phyloP scores from a whole-genome alignment of 2,888 invertebrate genomes.

The Sycophila texana region DNA sequence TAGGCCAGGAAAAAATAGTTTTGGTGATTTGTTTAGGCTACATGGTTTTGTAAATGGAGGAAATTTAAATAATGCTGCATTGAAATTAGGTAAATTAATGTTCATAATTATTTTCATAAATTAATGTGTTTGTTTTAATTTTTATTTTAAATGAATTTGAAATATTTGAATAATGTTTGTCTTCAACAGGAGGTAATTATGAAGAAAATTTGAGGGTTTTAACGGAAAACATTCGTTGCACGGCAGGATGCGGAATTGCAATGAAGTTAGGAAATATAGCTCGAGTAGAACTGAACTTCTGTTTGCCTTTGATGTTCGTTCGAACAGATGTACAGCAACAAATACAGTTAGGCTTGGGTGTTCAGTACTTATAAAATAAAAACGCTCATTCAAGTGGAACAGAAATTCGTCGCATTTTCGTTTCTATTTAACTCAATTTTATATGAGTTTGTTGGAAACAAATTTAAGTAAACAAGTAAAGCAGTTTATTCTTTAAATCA shows the following conservation, averaged over 20 bases:
- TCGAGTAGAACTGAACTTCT: constrained; percentile 96
- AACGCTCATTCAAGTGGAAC: constrained; percentile 22
- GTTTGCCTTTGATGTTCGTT: constrained; percentile 84
- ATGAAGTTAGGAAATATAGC: constrained; percentile 89
- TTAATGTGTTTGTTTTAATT: constrained; percentile 1
- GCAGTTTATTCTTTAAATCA: constrained; percentile 21
- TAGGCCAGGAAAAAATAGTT: constrained; percentile 84
- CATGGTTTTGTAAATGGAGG: constrained; percentile 95
- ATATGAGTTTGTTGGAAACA: constrained; percentile 21
- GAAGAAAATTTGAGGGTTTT: constrained; percentile 74
- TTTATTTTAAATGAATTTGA: constrained; percentile 1
- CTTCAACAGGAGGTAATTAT: constrained; percentile 74
- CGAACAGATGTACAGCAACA: constrained; percentile 84
- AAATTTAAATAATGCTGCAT: constrained; percentile 81
- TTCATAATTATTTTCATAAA: not conserved
- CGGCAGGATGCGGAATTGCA: constrained; percentile 90
- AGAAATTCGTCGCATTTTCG: constrained; percentile 47
- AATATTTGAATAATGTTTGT: constrained; percentile 12
- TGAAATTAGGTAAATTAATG: constrained; percentile 76
- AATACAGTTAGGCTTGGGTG: constrained; percentile 90
- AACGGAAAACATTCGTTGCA: constrained; percentile 80
- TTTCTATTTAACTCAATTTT: constrained; percentile 34
- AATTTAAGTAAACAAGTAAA: constrained; percentile 38
- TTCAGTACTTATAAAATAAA: constrained; percentile 83
- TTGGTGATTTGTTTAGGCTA: constrained; percentile 90